Evolutionary conservation across 2,888 invertebrate species (phyloP).

Genomic region (Agrilus biguttatus): DNA sequence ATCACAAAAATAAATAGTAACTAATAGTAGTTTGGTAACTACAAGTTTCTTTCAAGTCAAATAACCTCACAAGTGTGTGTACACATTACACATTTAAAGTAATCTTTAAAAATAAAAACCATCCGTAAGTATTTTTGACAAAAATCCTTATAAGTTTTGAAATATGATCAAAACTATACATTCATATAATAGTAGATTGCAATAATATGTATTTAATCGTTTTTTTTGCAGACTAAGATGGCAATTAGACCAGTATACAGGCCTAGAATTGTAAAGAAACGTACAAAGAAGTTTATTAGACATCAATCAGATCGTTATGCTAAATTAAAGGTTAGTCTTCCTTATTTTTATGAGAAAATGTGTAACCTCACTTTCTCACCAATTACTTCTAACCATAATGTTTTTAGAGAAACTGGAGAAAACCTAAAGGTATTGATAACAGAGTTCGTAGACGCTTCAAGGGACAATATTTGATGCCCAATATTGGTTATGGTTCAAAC

Average conservation of each 20-base stretch:
- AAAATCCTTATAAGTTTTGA: not conserved
- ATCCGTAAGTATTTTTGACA: conserved; percentile 16
- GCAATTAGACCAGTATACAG: conserved; percentile 82
- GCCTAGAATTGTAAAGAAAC: conserved; percentile 89
- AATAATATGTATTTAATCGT: conserved; percentile 1
- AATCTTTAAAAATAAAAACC: conserved; percentile 13
- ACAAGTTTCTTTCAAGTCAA: too few species aligned
- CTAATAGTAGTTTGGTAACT: too few species aligned
- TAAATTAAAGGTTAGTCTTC: conserved; percentile 65
- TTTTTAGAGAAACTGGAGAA: conserved; percentile 88
- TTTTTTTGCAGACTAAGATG: conserved; percentile 42
- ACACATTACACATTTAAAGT: not conserved
- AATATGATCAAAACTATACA: not conserved
- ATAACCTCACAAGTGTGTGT: too few species aligned
- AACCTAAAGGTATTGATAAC: conserved; percentile 99
- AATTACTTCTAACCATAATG: conserved; percentile 2
- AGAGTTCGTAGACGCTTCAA: conserved; percentile 97
- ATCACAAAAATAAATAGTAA: too few species aligned
- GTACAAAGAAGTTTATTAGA: conserved; percentile 94
- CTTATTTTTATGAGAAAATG: conserved; percentile 5
- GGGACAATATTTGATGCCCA: conserved; percentile 98
- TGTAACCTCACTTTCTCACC: conserved; percentile 4
- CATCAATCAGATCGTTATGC: conserved; percentile 98
- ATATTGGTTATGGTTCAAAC: conserved; percentile 96
- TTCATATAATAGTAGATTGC: conserved; percentile 1